Conservation (phyloP, 1,140 invertebrate genomes). For the Pararge aegeria region DNA sequence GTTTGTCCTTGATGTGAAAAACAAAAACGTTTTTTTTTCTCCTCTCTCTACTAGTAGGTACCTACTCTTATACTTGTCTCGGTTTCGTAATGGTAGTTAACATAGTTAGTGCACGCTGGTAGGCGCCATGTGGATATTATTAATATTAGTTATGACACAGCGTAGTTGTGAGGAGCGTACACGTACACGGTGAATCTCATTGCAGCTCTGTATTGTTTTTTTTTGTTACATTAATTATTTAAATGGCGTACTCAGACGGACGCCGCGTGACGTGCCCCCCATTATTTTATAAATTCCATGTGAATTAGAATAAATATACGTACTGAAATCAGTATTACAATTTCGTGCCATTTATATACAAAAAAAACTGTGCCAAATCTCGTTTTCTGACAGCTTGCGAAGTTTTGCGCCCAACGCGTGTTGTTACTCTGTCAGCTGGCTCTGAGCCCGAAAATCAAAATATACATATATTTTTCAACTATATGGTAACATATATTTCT, state of each 20-base stretch:
- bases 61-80: conserved; percentile 31
- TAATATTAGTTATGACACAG: conserved; percentile 40
- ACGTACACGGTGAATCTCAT: conserved; percentile 61
- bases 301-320: not conserved
- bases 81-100: conserved; percentile 48
- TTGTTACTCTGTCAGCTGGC: conserved; percentile 8
- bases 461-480: no score
- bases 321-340: conserved; percentile 43
- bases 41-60: conserved; percentile 35
- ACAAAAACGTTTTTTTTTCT: conserved; percentile 40
- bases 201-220: conserved; percentile 49
- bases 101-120: conserved; percentile 56
- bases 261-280: conserved; percentile 30
- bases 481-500: no score
- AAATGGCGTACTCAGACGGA: not conserved
- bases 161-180: conserved; percentile 37
- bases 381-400: conserved; percentile 4
- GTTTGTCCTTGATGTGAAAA: conserved; percentile 45
- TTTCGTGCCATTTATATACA: conserved; percentile 51
- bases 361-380: conserved; percentile 47
- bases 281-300: not conserved
- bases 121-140: conserved; percentile 47
- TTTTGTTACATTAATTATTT: conserved; percentile 33
- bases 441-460: conserved; percentile 14
- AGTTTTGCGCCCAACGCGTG: not conserved